Evolutionary conservation across 2,797 vertebrate species (phyloP), one percentile per base, ranked within the genome.

Genomic region (Macroramphosus scolopax): DNA sequence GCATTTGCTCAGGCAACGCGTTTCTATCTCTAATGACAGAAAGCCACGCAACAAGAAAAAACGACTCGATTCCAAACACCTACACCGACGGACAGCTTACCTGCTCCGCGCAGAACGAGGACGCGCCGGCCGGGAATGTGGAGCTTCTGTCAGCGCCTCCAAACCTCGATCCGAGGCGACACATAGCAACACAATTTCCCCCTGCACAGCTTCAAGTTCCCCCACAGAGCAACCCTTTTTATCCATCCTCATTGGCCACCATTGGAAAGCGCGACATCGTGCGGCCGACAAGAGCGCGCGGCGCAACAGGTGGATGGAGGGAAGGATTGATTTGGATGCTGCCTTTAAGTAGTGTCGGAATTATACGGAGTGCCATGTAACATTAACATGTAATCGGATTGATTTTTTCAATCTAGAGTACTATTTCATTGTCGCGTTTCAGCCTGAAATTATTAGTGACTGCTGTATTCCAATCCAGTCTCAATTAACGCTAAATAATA

Each of bases 221-320:
- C 61, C 63, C 56, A 37, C 63, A 24, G 57, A 63, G 65, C 15
- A 22, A 56, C 26, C 34, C 16, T 34, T 17, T 16, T 6, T 2
- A 9, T 12, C 44, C 28, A 24, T 47, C 52, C 25, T 31, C 29
- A 5, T 5, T 22, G 9, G 25, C 15, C 56, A 39, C 13, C 7
- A 5, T 13, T 33, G 56, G 30, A 30, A 56, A 68, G 68, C 6
- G 71, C 82, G 85, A 81, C 85, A 82, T 41, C 88, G 54, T 60
- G 82, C 51, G 88, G 84, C 14, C 1, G 12, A 31, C 3, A 6
- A 15, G 7, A 8, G 54, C 17, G 22, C 31, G 6, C 26, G 0
- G 6, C 8, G 46, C 84, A 85, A 88, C 87, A 88, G 81, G 83
- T 89, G 78, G 37, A 75, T 24, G 14, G 41, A 44, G 16, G 29